phyloP scores from a whole-genome alignment of 1,140 invertebrate species.

The Diorhabda sublineata region DNA sequence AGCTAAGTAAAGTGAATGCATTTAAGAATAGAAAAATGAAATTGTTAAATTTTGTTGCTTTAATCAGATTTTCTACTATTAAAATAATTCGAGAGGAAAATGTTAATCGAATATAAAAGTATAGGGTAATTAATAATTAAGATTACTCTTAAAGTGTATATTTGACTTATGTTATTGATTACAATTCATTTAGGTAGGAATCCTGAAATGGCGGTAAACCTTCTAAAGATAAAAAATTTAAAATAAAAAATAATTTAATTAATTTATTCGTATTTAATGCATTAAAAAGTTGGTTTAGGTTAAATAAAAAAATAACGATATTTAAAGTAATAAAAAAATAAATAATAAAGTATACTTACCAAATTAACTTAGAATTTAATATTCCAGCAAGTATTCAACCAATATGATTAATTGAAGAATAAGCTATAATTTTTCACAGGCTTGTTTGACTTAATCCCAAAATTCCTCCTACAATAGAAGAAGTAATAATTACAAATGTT shows the following conservation, averaged over 20 bases:
- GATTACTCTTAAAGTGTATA: constrained; percentile 38
- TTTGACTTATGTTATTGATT: constrained; percentile 47
- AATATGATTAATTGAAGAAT: no score
- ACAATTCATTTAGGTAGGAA: constrained; percentile 54
- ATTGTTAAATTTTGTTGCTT: constrained; percentile 16
- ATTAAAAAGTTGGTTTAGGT: constrained; percentile 49
- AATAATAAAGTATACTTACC: no score
- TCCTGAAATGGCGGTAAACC: constrained; percentile 52
- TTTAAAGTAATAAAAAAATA: no score
- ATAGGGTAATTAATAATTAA: constrained; percentile 51
- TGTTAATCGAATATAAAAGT: constrained; percentile 47
- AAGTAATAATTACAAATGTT: no score
- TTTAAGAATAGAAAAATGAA: constrained; percentile 35
- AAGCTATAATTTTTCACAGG: no score
- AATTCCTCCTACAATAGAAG: no score
- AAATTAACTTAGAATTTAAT: no score
- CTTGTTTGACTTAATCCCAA: no score
- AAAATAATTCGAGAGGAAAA: constrained; percentile 19
- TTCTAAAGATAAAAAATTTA: constrained; percentile 52
- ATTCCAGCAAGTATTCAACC: no score
- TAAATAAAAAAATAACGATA: constrained; percentile 32
- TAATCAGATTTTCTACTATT: not conserved
- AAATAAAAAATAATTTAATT: constrained; percentile 47
- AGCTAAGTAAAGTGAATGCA: constrained; percentile 41
- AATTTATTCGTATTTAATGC: constrained; percentile 40